Evolutionary conservation across 2,113 vertebrate species (phyloP).

Genomic region (Fukomys damarensis): DNA sequence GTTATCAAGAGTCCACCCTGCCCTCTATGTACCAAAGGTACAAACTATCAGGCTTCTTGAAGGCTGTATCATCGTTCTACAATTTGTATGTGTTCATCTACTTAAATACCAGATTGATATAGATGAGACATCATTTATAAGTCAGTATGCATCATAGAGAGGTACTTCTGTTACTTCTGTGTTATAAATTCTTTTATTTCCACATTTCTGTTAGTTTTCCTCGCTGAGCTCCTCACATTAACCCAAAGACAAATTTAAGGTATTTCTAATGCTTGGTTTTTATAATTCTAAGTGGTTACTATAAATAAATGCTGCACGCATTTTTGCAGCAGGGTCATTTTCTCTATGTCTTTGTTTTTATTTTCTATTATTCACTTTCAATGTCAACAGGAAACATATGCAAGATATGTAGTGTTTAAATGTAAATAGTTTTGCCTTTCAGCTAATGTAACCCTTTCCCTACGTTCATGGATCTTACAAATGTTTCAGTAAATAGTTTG

Average conservation of each 20-base stretch:
- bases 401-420: background rate
- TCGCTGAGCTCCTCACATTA: background rate
- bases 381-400: background rate
- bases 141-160: background rate
- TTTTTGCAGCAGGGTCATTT: rapidly evolving
- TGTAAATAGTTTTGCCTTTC: background rate
- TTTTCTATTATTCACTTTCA: background rate
- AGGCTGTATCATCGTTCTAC: background rate
- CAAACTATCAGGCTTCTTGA: too few species aligned
- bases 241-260: background rate
- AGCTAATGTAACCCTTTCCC: background rate
- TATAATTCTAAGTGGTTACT: background rate
- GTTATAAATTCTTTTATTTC: rapidly evolving
- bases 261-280: background rate
- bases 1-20: too few species aligned
- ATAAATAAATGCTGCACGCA: background rate
- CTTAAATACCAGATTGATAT: background rate
- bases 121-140: background rate
- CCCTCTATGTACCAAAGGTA: rapidly evolving
- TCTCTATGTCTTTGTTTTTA: rapidly evolving
- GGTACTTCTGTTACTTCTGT: rapidly evolving
- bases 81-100: too few species aligned
- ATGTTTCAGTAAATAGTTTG: background rate
- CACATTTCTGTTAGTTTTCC: background rate
- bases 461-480: background rate